Conservation (phyloP, 2,888 invertebrate species). For the Nemapogon koenigi region DNA sequence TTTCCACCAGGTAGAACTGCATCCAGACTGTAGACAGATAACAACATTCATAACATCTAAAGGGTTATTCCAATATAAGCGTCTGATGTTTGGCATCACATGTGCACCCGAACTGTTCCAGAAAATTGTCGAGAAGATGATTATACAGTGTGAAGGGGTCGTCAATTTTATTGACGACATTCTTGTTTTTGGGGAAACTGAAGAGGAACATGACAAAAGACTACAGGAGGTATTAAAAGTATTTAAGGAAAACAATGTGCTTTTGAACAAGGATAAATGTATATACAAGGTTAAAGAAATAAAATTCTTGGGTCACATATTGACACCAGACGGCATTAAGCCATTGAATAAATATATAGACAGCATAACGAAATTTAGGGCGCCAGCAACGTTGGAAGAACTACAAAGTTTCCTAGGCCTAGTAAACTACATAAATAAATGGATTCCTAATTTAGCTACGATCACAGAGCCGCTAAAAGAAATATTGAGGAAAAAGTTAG, state of each 20-base stretch:
- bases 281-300: slow-evolving; percentile 17
- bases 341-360: slow-evolving; percentile 16
- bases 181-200: slow-evolving; percentile 22
- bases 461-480: slow-evolving; percentile 6
- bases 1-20: too few species aligned
- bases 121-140: slow-evolving; percentile 27
- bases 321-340: slow-evolving; percentile 21
- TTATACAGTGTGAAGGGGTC: slow-evolving; percentile 25
- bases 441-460: slow-evolving; percentile 9
- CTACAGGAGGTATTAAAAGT: slow-evolving; percentile 18
- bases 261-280: slow-evolving; percentile 23
- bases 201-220: slow-evolving; percentile 23
- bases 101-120: slow-evolving; percentile 42
- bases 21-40: too few species aligned
- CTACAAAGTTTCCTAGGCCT: slow-evolving; percentile 22
- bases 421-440: slow-evolving; percentile 22
- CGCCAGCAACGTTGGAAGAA: slow-evolving; percentile 19
- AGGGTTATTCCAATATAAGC: too few species aligned
- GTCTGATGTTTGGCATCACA: slow-evolving; percentile 32
- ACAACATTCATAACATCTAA: too few species aligned
- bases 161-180: slow-evolving; percentile 34
- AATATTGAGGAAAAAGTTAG: slow-evolving; percentile 6
- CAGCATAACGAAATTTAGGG: slow-evolving; percentile 21
- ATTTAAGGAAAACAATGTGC: slow-evolving; percentile 13
- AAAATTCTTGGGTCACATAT: slow-evolving; percentile 22